Conservation (phyloP, 2,888 invertebrate genomes). For the Pseudanteris insignis region DNA sequence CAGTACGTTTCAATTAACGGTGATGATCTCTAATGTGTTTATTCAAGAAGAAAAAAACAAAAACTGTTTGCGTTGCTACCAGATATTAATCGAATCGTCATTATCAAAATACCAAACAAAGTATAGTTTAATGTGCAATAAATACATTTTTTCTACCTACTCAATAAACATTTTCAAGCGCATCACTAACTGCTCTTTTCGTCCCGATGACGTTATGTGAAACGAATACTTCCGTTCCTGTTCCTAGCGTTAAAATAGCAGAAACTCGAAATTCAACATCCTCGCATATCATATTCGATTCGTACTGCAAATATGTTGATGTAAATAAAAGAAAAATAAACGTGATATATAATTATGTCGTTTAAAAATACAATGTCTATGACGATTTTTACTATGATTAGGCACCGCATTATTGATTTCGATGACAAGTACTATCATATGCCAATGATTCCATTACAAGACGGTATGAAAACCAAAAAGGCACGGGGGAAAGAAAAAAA, state of each 20-base stretch:
- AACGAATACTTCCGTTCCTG: no score
- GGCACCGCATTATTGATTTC: constrained; percentile 22
- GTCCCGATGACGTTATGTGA: constrained; percentile 4
- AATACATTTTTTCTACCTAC: constrained; percentile 29
- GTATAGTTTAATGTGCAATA: constrained; percentile 26
- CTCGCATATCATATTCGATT: constrained; percentile 37
- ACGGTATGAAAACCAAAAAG: constrained; percentile 5
- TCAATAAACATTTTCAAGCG: constrained; percentile 14
- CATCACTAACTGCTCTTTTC: constrained; percentile 16
- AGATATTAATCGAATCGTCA: no score
- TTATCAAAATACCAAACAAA: constrained; percentile 15
- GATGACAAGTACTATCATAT: no score
- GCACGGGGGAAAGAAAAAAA: neutral
- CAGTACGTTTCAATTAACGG: neutral
- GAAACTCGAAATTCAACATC: constrained; percentile 20
- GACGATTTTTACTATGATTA: constrained; percentile 28
- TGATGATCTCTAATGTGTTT: neutral
- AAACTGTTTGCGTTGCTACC: no score
- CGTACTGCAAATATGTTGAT: constrained; percentile 29
- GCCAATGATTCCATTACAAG: neutral
- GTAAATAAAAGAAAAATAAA: constrained; percentile 33
- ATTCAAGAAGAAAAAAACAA: no score
- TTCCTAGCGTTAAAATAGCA: constrained; percentile 6
- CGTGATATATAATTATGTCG: constrained; percentile 39
- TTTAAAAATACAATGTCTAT: constrained; percentile 40